A percentile compares a stretch with the other conserved stretches of the same genome.
These are phyloP conservation scores for Drosophila sproati DNA, from an alignment of 1,140 invertebrate genomes.

Conservation along the genomic window DNA sequence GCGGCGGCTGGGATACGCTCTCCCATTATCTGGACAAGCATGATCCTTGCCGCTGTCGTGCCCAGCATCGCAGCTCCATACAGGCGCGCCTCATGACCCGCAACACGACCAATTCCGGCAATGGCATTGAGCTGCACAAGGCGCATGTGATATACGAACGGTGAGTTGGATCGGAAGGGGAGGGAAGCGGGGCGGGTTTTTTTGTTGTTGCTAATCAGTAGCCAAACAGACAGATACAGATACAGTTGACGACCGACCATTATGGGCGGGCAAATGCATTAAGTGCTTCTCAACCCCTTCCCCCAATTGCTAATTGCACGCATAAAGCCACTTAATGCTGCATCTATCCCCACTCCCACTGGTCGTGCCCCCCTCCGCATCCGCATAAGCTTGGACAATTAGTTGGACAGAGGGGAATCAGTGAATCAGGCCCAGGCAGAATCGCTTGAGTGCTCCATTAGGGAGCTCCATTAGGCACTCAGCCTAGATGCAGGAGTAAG, in stretches of 20 bases:
- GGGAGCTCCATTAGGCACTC: constrained; percentile 15
- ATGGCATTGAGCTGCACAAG: constrained; percentile 90
- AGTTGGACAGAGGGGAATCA: not conserved
- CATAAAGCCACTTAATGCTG: constrained; percentile 54
- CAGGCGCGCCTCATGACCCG: constrained; percentile 87
- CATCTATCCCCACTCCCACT: constrained; percentile 4
- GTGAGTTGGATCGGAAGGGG: constrained; percentile 78
- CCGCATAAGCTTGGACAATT: not conserved
- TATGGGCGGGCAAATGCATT: constrained; percentile 43
- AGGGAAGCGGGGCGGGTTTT: no score
- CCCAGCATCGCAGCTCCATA: constrained; percentile 88
- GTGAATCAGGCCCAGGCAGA: constrained; percentile 6
- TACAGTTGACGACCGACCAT: constrained; percentile 10
- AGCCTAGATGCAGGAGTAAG: no score
- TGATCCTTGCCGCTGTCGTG: constrained; percentile 96
- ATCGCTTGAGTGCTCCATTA: constrained; percentile 39
- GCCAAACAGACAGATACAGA: not conserved
- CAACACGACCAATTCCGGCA: constrained; percentile 86
- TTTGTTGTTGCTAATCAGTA: not conserved
- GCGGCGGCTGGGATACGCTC: constrained; percentile 98
- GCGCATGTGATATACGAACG: constrained; percentile 94
- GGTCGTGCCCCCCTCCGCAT: no score
- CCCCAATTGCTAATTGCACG: constrained; percentile 48
- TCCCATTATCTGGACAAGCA: constrained; percentile 98
- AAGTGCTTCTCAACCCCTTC: constrained; percentile 50